These are phyloP conservation scores for Psittacula derbiana DNA, from an alignment of 2,797 vertebrate genomes.

Conservation along the genomic window DNA sequence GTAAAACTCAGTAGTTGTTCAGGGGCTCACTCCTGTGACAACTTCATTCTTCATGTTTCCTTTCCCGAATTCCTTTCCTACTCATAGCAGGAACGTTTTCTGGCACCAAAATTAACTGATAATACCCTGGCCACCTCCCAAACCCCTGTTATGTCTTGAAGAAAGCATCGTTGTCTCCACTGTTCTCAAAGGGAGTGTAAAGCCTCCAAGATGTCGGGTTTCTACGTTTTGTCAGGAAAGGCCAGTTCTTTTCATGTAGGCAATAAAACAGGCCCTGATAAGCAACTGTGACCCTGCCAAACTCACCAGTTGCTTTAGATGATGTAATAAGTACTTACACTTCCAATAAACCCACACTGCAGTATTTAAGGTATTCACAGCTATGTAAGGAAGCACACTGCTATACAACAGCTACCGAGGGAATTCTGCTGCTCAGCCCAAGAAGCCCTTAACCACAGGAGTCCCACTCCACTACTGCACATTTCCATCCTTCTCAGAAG, in stretches of 20 bases:
- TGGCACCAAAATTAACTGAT: conserved; percentile 30
- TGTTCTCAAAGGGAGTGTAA: not conserved
- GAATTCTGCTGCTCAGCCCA: not conserved
- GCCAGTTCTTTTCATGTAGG: not conserved
- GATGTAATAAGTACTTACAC: not conserved
- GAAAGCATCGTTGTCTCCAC: not conserved
- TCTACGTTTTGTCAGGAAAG: not conserved
- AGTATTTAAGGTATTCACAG: not conserved
- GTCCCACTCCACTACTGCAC: not conserved
- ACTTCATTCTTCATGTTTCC: not conserved
- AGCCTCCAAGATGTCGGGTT: not conserved
- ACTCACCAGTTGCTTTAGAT: not conserved
- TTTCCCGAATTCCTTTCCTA: conserved; percentile 12
- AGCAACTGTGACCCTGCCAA: conserved; percentile 12
- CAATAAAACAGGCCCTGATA: not conserved
- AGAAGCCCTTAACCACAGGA: not conserved
- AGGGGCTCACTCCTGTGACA: conserved; percentile 26
- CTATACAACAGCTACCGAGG: not conserved
- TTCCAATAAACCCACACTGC: not conserved
- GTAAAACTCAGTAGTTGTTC: conserved; percentile 41
- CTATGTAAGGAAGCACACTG: not conserved
- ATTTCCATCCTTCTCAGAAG: not conserved
- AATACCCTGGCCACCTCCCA: conserved; percentile 18
- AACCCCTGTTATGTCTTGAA: not conserved
- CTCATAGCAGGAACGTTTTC: conserved; percentile 1